Evolutionary conservation across 2,888 invertebrate species (phyloP), one percentile per base, ranked within the genome.

Genomic region (Patella ulyssiponensis): DNA sequence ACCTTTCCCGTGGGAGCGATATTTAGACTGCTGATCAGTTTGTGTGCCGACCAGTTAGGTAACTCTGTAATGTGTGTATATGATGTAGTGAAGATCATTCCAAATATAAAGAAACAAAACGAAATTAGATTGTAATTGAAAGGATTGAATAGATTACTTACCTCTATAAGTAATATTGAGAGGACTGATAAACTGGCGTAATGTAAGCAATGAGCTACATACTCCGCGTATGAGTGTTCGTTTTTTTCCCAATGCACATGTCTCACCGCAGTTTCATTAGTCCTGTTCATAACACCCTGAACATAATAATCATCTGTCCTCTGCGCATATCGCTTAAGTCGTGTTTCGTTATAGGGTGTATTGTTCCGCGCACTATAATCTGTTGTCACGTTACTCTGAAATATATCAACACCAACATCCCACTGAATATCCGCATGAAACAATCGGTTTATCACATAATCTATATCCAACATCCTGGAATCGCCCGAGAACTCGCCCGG

Each of bases 201-300:
- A 77, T 83, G 83, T 17, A 82, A 77, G 71, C 81, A 80, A 71
- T 83, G 83, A n/a, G 81, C 83, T 27, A 83, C 79, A 76, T 82
- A 75, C 69, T 77, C 75, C 71, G 79, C 79, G 2, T 44, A 33
- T 23, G 79, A 75, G 71, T 80, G 80, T 15, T 51, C 51, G 15
- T 58, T 33, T 15, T 64, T 27, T 23, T 71, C 23, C 20, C 52
- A 15, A 64, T 58, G 44, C 51, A 20, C 33, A 70, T 64, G 58
- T 52, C 27, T 64, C 15, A 20, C 58, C 17, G n/a, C 56, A 4
- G 76, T 33, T n/a, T 52, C 71, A 17, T 51, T 44, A 17, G 23
- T 58, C 33, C 44, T 71, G 33, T 51, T 23, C 20, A 23, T 23
- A 11, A 3, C 9, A 58, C 20, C 12, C 14, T 14, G 23, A 15